Base-by-base conservation (phyloP, 2,113 vertebrate species). In the Pelvicachromis taeniatus region DNA sequence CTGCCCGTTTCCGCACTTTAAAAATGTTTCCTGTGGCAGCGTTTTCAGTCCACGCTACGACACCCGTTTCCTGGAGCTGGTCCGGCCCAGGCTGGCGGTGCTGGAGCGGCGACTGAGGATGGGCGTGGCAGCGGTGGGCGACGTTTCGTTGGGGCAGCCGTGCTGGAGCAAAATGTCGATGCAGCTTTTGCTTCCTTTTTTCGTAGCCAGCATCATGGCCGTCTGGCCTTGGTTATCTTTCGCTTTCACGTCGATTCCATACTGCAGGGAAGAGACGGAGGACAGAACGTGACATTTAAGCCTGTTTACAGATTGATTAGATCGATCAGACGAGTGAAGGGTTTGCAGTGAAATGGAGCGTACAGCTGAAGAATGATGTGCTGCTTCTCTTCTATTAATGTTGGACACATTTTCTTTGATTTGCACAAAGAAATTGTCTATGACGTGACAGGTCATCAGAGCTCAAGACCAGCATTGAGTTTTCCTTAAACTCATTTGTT, bases 101-200 rank as follows among this genome's bases (percentile, higher is more conserved):
- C 97, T 98, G 95, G 97, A 97, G 85, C 97, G 96, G 82, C 98
- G 97, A 77, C 95, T 96, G 16, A 97, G 95, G 78, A 96, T 88
- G 3, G 97, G 97, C 1, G 97, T 98, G 90, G 96, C 93, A 38
- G 93, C 89, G 19, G 95, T 84, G 42, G 96, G 95, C 16, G 95
- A 92, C 1, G 96, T 94, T 53, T 98, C 98, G 0, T 88, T 96
- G 2, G 97, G 96, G 80, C 98, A 98, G 65, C 98, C 98, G 53
- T 99, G 97, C 87, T 99, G 98, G 21, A 97, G 95, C 6, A 99
- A 94, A 86, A 99, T 97, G 70, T 98, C 97, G 0, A 95, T 94
- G 89, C 98, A 99, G 82, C 97, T 97, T 94, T 96, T 97, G 95
- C 97, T 98, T 2, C 96, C 97, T 1, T 95, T 95, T 59, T 96